phyloP scores from a whole-genome alignment of 2,888 invertebrate species.

The Lamproptera curius region DNA sequence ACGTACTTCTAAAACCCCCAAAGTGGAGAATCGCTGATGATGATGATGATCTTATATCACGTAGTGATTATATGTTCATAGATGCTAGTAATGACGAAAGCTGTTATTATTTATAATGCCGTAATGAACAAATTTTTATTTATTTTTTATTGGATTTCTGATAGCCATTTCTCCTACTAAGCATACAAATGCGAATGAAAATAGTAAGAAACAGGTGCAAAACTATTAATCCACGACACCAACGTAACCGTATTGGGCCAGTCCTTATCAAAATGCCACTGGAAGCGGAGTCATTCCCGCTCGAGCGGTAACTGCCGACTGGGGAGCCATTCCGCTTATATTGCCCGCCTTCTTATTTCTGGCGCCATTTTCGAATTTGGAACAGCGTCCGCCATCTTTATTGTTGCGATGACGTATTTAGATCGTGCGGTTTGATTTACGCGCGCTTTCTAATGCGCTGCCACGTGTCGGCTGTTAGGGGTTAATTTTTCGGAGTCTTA shows the following conservation, averaged over 20 bases:
- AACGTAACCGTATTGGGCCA: conserved; percentile 23
- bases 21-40: too few species aligned
- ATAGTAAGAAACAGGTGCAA: conserved; percentile 15
- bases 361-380: conserved; percentile 43
- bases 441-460: conserved; percentile 27
- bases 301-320: conserved; percentile 45
- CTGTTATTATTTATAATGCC: too few species aligned
- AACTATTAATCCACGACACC: conserved; percentile 19
- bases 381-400: conserved; percentile 56
- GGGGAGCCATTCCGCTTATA: conserved; percentile 54
- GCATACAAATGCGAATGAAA: too few species aligned
- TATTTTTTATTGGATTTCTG: too few species aligned
- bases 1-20: too few species aligned
- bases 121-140: too few species aligned
- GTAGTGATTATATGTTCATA: too few species aligned
- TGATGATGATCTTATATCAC: too few species aligned
- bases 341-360: conserved; percentile 48
- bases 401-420: conserved; percentile 56
- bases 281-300: conserved; percentile 40
- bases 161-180: too few species aligned
- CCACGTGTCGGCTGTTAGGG: conserved; percentile 23
- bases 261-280: conserved; percentile 32
- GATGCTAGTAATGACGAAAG: too few species aligned
- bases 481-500: background rate
- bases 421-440: conserved; percentile 49